Evolutionary conservation across 1,140 invertebrate species (phyloP).

Genomic region (Drepana arcuata): DNA sequence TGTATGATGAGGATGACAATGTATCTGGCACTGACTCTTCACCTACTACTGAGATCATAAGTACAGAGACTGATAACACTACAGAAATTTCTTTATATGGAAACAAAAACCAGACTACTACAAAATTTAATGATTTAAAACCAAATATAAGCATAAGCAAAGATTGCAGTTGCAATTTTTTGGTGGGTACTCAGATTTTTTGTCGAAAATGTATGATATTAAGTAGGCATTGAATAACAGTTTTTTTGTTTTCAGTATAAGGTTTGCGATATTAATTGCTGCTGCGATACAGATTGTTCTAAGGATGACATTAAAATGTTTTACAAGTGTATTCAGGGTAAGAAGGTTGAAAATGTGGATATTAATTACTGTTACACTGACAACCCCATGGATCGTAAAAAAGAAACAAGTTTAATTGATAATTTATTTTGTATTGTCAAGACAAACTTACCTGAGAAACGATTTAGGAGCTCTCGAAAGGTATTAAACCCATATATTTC

Average conservation of each 20-base stretch:
- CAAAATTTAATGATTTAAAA: constrained; percentile 19
- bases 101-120: constrained; percentile 27
- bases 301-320: constrained; percentile 40
- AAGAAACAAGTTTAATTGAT: too few relatives aligned
- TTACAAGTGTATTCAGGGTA: background rate
- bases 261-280: constrained; percentile 83
- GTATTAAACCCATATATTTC: too few relatives aligned
- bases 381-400: too few relatives aligned
- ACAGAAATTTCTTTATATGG: constrained; percentile 30
- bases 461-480: too few relatives aligned
- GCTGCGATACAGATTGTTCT: constrained; percentile 81
- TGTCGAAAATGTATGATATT: too few relatives aligned
- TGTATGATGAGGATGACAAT: constrained; percentile 57
- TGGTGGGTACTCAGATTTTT: constrained; percentile 36
- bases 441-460: constrained; percentile 70
- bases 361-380: too few relatives aligned
- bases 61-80: constrained; percentile 19
- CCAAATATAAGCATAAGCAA: constrained; percentile 23
- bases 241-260: constrained; percentile 56
- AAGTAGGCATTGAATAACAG: too few relatives aligned
- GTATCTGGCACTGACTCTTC: too few relatives aligned
- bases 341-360: too few relatives aligned
- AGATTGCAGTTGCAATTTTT: constrained; percentile 68
- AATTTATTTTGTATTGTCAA: constrained; percentile 75
- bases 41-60: too few relatives aligned